Evolutionary conservation across 1,140 invertebrate species (phyloP).

Genomic region (Temnothorax nylanderi): DNA sequence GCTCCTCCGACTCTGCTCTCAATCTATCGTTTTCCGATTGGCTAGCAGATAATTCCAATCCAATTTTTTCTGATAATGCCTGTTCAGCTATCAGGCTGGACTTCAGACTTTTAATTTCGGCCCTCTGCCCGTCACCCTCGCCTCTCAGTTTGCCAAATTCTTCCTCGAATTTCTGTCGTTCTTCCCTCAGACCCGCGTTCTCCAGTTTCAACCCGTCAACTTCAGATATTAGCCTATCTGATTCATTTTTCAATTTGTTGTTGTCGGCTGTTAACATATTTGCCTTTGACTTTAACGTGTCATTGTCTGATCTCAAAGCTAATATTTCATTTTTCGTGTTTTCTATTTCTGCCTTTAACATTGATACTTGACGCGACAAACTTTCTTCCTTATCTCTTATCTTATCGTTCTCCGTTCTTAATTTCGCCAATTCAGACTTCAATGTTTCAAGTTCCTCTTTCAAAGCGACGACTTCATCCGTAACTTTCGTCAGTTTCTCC

Average conservation of each 20-base stretch:
- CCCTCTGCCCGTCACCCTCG: slow-evolving; percentile 58
- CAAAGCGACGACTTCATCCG: slow-evolving; percentile 26
- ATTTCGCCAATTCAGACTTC: slow-evolving; percentile 65
- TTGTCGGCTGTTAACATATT: slow-evolving; percentile 25
- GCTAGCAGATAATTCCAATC: slow-evolving; percentile 43
- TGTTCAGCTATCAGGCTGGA: slow-evolving; percentile 49
- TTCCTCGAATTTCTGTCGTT: slow-evolving; percentile 26
- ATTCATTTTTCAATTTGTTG: slow-evolving; percentile 31
- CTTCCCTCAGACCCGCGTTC: slow-evolving; percentile 30
- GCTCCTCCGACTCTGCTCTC: slow-evolving; percentile 33
- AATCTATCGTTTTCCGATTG: slow-evolving; percentile 61
- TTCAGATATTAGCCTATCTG: slow-evolving; percentile 27
- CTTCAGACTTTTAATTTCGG: slow-evolving; percentile 58
- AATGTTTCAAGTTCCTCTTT: slow-evolving; percentile 66
- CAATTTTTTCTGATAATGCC: slow-evolving; percentile 27
- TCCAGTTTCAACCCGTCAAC: slow-evolving; percentile 52
- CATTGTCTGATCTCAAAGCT: slow-evolving; percentile 58
- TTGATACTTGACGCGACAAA: slow-evolving; percentile 22
- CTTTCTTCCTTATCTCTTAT: slow-evolving; percentile 34
- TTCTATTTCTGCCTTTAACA: slow-evolving; percentile 39
- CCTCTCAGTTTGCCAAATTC: slow-evolving; percentile 54
- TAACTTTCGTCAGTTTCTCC: slow-evolving; percentile 1
- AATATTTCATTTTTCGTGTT: slow-evolving; percentile 52
- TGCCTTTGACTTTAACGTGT: slow-evolving; percentile 23
- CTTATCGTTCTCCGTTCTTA: slow-evolving; percentile 63